A percentile compares a stretch with the other conserved stretches of the same genome.
Evolutionary conservation across 2,888 invertebrate species (phyloP).

Genomic region (Amorpha juglandis): DNA sequence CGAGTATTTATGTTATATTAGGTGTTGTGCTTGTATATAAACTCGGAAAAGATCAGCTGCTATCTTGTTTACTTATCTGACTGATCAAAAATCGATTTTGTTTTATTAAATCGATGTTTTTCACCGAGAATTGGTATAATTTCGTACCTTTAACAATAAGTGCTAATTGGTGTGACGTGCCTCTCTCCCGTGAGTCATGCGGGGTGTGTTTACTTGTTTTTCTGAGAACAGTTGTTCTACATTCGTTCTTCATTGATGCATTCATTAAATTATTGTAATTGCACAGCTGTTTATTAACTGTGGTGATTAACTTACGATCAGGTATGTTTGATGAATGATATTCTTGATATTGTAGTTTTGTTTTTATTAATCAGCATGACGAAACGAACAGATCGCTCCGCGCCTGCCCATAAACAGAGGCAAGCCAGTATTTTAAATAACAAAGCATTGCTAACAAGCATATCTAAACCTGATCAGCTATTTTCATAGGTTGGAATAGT

Average conservation of each 20-base stretch:
- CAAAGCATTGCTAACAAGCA: no score
- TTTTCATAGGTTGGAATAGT: no score
- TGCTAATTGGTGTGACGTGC: background rate
- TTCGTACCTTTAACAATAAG: background rate
- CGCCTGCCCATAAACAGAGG: no score
- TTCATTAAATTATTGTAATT: background rate
- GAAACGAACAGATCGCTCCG: no score
- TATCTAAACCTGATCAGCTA: no score
- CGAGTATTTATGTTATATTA: background rate
- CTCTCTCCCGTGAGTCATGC: conserved; percentile 4
- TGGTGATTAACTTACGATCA: background rate
- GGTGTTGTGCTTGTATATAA: background rate
- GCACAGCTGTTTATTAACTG: conserved; percentile 2
- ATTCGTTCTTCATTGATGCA: background rate
- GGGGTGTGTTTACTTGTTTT: conserved; percentile 22
- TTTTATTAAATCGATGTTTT: background rate
- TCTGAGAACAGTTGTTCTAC: conserved; percentile 27
- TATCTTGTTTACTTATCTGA: background rate
- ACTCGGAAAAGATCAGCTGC: background rate
- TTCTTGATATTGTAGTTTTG: background rate
- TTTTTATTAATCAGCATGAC: background rate
- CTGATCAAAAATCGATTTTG: background rate
- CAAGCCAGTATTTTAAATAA: no score
- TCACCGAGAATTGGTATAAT: background rate
- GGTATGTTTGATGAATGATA: background rate